Conservation (phyloP, 2,797 vertebrate species). For the Sarcoramphus papa region DNA sequence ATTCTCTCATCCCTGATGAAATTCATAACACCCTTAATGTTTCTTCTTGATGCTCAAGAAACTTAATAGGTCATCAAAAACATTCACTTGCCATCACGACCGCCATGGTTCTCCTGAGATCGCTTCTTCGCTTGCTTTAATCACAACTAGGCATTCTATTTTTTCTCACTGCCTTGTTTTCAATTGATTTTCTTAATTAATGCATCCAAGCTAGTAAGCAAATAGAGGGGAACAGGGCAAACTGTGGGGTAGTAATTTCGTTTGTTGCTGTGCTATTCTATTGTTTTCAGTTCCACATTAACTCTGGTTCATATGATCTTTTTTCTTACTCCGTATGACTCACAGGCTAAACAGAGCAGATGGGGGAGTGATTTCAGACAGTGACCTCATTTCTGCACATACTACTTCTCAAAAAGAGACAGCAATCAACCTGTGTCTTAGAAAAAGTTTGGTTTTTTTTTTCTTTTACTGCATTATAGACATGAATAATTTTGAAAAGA, state of each 20-base stretch:
- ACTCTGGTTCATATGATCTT: slow-evolving; percentile 30
- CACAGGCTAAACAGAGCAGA: slow-evolving; percentile 48
- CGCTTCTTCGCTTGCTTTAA: neutral
- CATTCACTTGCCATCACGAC: rapidly evolving
- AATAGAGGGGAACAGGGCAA: neutral
- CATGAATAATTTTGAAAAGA: slow-evolving; percentile 7
- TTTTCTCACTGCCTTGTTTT: neutral
- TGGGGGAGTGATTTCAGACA: slow-evolving; percentile 56
- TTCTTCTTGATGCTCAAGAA: neutral
- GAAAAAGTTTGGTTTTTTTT: neutral
- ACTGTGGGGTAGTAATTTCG: neutral
- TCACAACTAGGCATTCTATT: neutral
- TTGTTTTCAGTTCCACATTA: neutral
- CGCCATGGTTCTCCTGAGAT: neutral
- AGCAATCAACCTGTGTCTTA: neutral
- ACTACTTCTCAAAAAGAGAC: slow-evolving; percentile 17
- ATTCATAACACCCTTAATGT: neutral
- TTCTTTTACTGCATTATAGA: neutral
- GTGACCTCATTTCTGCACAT: slow-evolving; percentile 51
- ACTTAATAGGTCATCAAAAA: neutral
- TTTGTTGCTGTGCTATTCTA: neutral
- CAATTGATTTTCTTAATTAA: neutral
- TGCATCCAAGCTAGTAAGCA: neutral
- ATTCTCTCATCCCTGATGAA: neutral
- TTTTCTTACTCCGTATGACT: slow-evolving; percentile 24